Percentiles rank a stretch among this genome's conserved stretches.
Conservation (phyloP, 2,888 invertebrate genomes). For the Petrolisthes manimaculis region DNA sequence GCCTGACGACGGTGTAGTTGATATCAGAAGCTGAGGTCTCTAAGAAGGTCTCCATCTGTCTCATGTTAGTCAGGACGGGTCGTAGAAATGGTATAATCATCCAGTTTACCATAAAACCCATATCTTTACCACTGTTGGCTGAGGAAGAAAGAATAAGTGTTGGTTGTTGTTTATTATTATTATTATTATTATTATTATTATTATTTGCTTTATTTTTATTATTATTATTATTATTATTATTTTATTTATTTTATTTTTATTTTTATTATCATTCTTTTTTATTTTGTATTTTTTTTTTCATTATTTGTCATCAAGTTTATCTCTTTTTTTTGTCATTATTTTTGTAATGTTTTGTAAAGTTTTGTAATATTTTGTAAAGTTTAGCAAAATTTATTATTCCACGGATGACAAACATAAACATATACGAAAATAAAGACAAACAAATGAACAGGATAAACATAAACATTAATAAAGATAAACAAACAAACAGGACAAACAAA, state of each 20-base stretch:
- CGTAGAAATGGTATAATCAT: slow-evolving; percentile 62
- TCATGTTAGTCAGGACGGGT: slow-evolving; percentile 65
- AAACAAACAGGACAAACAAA: not conserved
- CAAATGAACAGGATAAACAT: not conserved
- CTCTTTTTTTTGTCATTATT: too few species aligned
- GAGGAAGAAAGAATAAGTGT: not conserved
- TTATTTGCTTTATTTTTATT: not conserved
- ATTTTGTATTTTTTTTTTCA: not conserved
- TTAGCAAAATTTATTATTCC: too few species aligned
- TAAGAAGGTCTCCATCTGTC: slow-evolving; percentile 64
- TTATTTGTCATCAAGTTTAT: not conserved
- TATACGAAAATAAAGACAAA: too few species aligned
- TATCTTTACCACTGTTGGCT: slow-evolving; percentile 37
- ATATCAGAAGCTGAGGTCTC: slow-evolving; percentile 54
- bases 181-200: not conserved
- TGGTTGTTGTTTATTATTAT: not conserved
- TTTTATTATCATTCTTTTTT: not conserved
- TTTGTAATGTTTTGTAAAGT: too few species aligned
- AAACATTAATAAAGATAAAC: not conserved
- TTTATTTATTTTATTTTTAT: not conserved
- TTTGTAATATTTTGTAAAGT: too few species aligned
- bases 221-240: not conserved
- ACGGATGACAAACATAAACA: too few species aligned
- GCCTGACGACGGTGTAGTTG: slow-evolving; percentile 66
- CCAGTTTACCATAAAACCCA: slow-evolving; percentile 66